These are phyloP conservation scores for Mesoligia furuncula DNA, from an alignment of 2,888 invertebrate species.

Conservation along the genomic window DNA sequence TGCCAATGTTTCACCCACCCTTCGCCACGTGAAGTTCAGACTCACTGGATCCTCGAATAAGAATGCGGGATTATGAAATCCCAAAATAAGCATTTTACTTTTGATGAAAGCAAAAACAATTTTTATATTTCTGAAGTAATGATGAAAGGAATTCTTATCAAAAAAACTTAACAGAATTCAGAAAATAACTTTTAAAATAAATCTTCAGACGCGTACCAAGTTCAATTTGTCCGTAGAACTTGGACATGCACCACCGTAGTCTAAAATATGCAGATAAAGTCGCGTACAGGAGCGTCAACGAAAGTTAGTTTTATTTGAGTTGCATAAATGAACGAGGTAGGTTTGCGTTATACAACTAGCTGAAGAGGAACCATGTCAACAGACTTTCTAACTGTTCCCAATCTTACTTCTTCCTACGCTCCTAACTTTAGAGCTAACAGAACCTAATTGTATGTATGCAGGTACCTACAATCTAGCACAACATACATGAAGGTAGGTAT, in stretches of 20 bases:
- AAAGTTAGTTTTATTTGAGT: slow-evolving; percentile 78
- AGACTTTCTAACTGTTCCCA: slow-evolving; percentile 63
- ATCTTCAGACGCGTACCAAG: slow-evolving; percentile 57
- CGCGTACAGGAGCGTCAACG: slow-evolving; percentile 69
- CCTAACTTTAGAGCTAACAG: slow-evolving; percentile 45
- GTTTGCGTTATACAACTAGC: slow-evolving; percentile 65
- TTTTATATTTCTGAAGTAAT: slow-evolving; percentile 13
- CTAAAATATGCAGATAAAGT: slow-evolving; percentile 72
- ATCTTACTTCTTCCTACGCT: slow-evolving; percentile 42
- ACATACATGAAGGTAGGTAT: not conserved
- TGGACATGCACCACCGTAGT: slow-evolving; percentile 62
- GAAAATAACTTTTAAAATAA: slow-evolving; percentile 62
- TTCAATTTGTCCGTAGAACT: slow-evolving; percentile 68
- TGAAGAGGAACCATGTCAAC: slow-evolving; percentile 65
- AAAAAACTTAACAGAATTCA: slow-evolving; percentile 44
- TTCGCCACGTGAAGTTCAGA: slow-evolving; percentile 43
- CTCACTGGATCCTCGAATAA: slow-evolving; percentile 37
- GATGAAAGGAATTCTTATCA: slow-evolving; percentile 32
- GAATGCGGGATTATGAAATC: slow-evolving; percentile 38
- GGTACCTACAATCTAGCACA: not conserved
- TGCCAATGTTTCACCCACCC: slow-evolving; percentile 63
- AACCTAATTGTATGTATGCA: slow-evolving; percentile 21
- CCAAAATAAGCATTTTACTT: slow-evolving; percentile 22
- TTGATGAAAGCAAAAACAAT: slow-evolving; percentile 32
- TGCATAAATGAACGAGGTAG: slow-evolving; percentile 71